A percentile compares a stretch with the other conserved stretches of the same genome.
These are phyloP conservation scores for Scaptomyza caliginosa DNA, from an alignment of 2,888 invertebrate species.

Conservation along the genomic window DNA sequence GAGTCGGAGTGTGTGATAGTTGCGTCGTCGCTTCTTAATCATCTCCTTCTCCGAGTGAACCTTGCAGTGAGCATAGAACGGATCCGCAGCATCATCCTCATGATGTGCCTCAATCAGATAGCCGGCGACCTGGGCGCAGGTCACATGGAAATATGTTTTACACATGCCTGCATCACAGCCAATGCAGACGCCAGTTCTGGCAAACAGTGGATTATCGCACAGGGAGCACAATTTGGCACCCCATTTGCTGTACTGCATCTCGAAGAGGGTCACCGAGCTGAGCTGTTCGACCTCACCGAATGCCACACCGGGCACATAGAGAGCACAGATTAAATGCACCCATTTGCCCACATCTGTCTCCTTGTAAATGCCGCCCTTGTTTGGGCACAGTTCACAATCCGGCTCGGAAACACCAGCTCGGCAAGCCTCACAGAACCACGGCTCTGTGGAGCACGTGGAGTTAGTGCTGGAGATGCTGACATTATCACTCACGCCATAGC, in stretches of 20 bases:
- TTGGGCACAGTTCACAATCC: conserved; percentile 97
- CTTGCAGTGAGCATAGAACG: conserved; percentile 98
- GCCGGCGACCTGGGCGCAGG: conserved; percentile 97
- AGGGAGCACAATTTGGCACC: conserved; percentile 96
- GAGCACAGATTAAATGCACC: conserved; percentile 98
- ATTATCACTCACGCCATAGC: conserved; percentile 97
- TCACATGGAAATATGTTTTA: conserved; percentile 98
- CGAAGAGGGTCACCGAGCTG: conserved; percentile 96
- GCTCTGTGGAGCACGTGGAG: conserved; percentile 97
- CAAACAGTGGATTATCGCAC: conserved; percentile 93
- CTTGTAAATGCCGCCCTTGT: conserved; percentile 95
- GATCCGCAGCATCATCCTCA: conserved; percentile 97
- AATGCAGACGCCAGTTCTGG: conserved; percentile 97
- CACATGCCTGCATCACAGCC: conserved; percentile 99
- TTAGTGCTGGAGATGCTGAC: conserved; percentile 96
- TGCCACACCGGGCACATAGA: conserved; percentile 98
- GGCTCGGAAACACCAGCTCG: conserved; percentile 95
- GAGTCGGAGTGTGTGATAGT: conserved; percentile 92
- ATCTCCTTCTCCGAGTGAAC: conserved; percentile 96
- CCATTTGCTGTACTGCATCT: conserved; percentile 99
- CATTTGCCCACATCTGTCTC: conserved; percentile 99
- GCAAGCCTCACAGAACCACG: conserved; percentile 99
- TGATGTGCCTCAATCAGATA: conserved; percentile 95
- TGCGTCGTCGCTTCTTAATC: conserved; percentile 91
- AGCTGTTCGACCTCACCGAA: conserved; percentile 97